Conservation (phyloP, 1,140 invertebrate species). For the Drosophila subpulchrella region DNA sequence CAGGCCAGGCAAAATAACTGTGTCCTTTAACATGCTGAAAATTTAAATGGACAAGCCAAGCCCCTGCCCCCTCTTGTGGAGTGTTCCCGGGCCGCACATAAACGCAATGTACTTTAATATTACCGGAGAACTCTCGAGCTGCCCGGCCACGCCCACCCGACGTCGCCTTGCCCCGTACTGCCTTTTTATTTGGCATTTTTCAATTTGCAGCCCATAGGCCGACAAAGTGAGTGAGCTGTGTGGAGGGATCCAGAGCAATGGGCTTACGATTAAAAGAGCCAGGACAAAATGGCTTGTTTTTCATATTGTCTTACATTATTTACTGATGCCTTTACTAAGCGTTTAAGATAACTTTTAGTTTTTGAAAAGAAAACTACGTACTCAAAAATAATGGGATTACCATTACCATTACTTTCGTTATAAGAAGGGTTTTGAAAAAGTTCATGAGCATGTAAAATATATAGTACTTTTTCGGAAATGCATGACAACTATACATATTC, state of each 20-base stretch:
- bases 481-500: too few relatives aligned
- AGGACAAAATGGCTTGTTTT: neutral
- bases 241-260: neutral
- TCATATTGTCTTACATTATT: too few relatives aligned
- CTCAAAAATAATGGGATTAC: too few relatives aligned
- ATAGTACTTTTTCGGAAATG: too few relatives aligned
- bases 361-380: too few relatives aligned
- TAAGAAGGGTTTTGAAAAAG: too few relatives aligned
- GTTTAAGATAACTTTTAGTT: too few relatives aligned
- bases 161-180: constrained; percentile 9
- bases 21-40: constrained; percentile 63
- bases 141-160: constrained; percentile 14
- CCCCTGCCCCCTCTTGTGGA: neutral
- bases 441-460: neutral
- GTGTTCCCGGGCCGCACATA: constrained; percentile 10
- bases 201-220: constrained; percentile 48
- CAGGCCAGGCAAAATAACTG: constrained; percentile 46
- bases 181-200: constrained; percentile 65
- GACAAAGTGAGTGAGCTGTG: constrained; percentile 3
- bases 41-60: constrained; percentile 68
- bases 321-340: too few relatives aligned
- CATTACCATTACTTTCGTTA: too few relatives aligned
- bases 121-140: constrained; percentile 32
- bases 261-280: neutral
- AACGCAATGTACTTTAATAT: constrained; percentile 60